Evolutionary conservation across 2,113 vertebrate species (phyloP).

Genomic region (Bos taurus): DNA sequence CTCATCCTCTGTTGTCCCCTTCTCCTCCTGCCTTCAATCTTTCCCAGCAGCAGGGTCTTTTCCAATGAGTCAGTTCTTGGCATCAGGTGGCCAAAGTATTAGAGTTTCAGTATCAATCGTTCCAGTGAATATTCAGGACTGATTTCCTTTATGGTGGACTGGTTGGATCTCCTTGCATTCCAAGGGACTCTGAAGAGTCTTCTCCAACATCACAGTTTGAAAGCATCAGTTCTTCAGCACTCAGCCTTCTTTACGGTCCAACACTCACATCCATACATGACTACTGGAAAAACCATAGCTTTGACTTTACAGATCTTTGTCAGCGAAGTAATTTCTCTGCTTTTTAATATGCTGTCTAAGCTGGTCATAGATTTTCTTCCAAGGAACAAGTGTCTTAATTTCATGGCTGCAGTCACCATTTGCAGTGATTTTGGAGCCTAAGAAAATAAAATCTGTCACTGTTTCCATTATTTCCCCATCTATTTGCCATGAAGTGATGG

Average conservation of each 20-base stretch:
- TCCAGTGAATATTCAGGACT: background rate
- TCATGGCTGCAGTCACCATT: background rate
- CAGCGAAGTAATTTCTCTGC: background rate
- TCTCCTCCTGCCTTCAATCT: background rate
- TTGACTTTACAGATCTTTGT: background rate
- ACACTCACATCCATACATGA: background rate
- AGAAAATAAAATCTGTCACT: background rate
- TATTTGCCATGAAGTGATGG: background rate
- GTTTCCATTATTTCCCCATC: background rate
- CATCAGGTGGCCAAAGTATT: background rate
- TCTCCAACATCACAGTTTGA: background rate
- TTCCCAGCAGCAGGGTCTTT: background rate
- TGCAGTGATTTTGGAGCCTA: background rate
- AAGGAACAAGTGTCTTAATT: background rate
- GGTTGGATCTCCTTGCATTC: background rate
- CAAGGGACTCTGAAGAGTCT: background rate
- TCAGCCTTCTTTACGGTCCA: background rate
- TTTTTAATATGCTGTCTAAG: background rate
- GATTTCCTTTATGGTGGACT: background rate
- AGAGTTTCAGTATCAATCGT: background rate
- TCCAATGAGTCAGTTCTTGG: background rate
- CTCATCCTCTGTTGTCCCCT: background rate
- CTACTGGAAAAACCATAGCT: background rate
- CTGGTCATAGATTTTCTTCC: background rate
- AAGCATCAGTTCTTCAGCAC: background rate